phyloP scores from a whole-genome alignment of 2,888 invertebrate genomes.

The Polylopha cassiicola region DNA sequence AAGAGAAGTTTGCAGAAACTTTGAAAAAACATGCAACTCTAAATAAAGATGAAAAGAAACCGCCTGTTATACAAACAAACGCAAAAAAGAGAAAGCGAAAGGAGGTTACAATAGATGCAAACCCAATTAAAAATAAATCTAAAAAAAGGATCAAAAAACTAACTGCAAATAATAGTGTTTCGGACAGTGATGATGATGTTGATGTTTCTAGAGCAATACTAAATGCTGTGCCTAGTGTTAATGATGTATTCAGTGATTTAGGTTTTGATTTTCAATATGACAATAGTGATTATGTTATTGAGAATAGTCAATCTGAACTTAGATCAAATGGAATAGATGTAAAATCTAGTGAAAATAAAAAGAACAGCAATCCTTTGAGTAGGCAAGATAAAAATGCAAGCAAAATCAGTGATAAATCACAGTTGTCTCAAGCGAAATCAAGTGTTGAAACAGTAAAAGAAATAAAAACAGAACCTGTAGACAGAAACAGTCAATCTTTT shows the following conservation, averaged over 20 bases:
- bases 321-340: conserved; percentile 13
- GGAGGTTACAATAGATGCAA: conserved; percentile 24
- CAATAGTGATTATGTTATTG: conserved; percentile 18
- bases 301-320: conserved; percentile 11
- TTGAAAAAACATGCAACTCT: conserved; percentile 60
- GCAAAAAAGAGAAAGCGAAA: conserved; percentile 32
- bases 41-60: conserved; percentile 48
- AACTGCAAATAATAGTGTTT: conserved; percentile 32
- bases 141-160: conserved; percentile 21
- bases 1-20: conserved; percentile 52
- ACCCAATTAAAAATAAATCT: conserved; percentile 23
- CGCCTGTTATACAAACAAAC: conserved; percentile 32
- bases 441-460: background rate
- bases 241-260: conserved; percentile 59
- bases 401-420: too few species aligned
- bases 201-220: conserved; percentile 34
- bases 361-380: conserved; percentile 6
- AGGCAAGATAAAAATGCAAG: conserved; percentile 6
- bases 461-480: conserved; percentile 3
- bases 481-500: conserved; percentile 21
- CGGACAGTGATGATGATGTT: conserved; percentile 30
- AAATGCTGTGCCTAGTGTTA: conserved; percentile 66
- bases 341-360: conserved; percentile 14
- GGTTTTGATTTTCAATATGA: conserved; percentile 47
- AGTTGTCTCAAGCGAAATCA: too few species aligned